A percentile compares a stretch with the other conserved stretches of the same genome.
These are phyloP conservation scores for Meriones unguiculatus DNA, from an alignment of 2,113 vertebrate genomes.

Conservation along the genomic window DNA sequence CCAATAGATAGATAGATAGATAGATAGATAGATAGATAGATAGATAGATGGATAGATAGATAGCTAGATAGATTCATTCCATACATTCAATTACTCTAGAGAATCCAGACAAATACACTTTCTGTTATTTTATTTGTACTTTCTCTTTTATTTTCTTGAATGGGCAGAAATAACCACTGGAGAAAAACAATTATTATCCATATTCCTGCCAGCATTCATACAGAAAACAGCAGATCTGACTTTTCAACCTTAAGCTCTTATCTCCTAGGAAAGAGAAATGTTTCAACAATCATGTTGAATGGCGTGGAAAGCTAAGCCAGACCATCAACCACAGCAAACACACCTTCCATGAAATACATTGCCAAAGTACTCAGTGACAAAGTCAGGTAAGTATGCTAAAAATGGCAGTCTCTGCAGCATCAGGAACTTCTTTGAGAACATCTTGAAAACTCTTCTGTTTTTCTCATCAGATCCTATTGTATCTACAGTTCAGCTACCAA, in stretches of 20 bases:
- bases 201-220: background rate
- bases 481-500: background rate
- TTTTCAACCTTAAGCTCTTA: background rate
- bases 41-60: too few species aligned
- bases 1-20: background rate
- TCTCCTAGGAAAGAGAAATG: background rate
- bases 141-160: background rate
- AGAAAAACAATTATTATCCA: background rate
- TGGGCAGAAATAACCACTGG: background rate
- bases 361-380: background rate
- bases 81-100: background rate
- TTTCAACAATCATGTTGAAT: background rate
- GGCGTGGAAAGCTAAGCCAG: background rate
- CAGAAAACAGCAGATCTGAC: conserved; percentile 38
- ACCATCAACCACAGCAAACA: background rate
- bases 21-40: too few species aligned
- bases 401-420: background rate
- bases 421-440: background rate
- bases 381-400: background rate
- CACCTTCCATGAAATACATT: background rate
- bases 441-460: conserved; percentile 12
- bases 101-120: background rate
- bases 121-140: conserved; percentile 3
- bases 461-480: background rate
- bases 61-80: too few species aligned